A percentile compares a stretch with the other conserved stretches of the same genome.
These are phyloP conservation scores for Stomatorhinus ivindoensis DNA, from an alignment of 2,113 vertebrate species.

Conservation along the genomic window DNA sequence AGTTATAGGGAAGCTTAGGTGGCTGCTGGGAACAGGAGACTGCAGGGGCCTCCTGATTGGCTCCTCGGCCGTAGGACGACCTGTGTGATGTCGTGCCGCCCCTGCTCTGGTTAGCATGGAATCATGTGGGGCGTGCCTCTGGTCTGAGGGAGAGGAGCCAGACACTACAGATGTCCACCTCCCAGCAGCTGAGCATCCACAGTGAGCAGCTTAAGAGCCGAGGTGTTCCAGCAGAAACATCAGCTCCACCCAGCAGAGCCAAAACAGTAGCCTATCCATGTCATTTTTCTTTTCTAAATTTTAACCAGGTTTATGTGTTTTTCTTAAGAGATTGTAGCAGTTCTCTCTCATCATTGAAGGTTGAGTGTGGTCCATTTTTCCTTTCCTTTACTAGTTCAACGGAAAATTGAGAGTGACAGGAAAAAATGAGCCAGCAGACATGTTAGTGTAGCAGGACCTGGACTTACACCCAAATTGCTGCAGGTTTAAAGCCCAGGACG, in stretches of 20 bases:
- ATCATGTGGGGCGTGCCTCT: not conserved
- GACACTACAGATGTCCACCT: not conserved
- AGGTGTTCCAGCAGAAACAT: not conserved
- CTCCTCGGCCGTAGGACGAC: not conserved
- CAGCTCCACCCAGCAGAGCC: not conserved
- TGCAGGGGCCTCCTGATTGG: not conserved
- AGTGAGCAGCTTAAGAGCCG: not conserved
- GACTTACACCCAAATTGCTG: not conserved
- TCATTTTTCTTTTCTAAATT: slow-evolving; percentile 1
- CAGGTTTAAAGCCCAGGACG: not conserved
- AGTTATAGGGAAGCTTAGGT: not conserved
- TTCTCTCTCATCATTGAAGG: slow-evolving; percentile 2
- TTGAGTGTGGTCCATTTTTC: slow-evolving; percentile 14
- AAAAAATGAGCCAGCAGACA: not conserved
- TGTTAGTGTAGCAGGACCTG: not conserved
- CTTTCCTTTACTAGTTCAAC: not conserved
- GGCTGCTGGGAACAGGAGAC: not conserved
- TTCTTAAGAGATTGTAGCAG: not conserved
- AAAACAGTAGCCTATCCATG: slow-evolving; percentile 2
- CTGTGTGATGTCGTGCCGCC: not conserved
- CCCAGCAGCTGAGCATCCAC: not conserved
- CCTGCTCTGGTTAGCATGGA: not conserved
- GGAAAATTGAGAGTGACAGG: not conserved
- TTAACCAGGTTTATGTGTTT: not conserved
- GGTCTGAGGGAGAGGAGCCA: not conserved